Conservation (phyloP, 2,888 invertebrate genomes). For the Sphinx pinastri region DNA sequence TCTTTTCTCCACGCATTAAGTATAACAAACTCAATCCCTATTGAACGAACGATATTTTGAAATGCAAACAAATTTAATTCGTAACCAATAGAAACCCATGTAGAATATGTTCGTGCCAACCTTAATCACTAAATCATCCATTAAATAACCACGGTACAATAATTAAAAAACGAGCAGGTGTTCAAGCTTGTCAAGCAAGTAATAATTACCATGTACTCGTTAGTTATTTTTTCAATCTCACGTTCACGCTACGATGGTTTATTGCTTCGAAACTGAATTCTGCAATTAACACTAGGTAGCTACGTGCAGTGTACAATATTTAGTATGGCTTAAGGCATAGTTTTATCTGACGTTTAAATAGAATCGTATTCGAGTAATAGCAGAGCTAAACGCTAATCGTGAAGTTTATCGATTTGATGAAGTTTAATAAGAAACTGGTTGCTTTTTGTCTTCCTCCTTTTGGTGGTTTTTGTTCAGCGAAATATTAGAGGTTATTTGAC, state of each 20-base stretch:
- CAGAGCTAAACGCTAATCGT: conserved; percentile 37
- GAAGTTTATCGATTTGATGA: conserved; percentile 34
- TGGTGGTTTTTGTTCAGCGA: background rate
- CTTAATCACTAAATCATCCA: conserved; percentile 9
- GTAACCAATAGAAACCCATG: too few relatives aligned
- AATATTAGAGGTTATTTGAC: background rate
- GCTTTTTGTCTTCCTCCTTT: conserved; percentile 15
- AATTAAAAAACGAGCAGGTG: conserved; percentile 17
- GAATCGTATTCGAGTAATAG: conserved; percentile 46
- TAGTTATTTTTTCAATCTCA: conserved; percentile 16
- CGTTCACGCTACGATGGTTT: conserved; percentile 9
- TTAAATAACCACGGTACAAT: background rate
- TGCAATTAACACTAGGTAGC: conserved; percentile 28
- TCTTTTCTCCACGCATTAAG: too few relatives aligned
- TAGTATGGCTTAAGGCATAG: conserved; percentile 32
- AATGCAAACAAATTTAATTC: too few relatives aligned
- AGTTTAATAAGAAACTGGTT: conserved; percentile 21
- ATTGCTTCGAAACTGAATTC: conserved; percentile 20
- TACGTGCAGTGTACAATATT: conserved; percentile 24
- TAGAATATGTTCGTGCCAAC: background rate
- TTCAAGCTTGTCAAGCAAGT: conserved; percentile 15
- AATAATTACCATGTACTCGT: conserved; percentile 19
- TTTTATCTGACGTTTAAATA: conserved; percentile 42
- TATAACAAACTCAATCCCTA: too few relatives aligned
- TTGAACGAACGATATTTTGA: too few relatives aligned